phyloP scores from a whole-genome alignment of 2,797 vertebrate genomes.

The Zalophus californianus region DNA sequence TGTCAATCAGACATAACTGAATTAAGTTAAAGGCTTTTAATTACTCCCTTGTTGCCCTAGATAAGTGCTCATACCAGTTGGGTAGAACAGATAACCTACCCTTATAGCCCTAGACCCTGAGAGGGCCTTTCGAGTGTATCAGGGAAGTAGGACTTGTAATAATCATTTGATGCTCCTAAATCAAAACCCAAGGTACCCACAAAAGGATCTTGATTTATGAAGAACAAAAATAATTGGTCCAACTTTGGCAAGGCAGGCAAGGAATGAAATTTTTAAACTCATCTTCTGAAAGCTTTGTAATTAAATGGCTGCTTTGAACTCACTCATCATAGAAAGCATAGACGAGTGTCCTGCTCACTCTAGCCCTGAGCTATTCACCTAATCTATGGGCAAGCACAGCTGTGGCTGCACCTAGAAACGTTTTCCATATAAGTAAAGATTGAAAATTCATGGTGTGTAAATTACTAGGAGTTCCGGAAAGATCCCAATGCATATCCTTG shows the following conservation, averaged over 20 bases:
- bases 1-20: neutral
- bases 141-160: neutral
- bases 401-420: neutral
- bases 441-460: neutral
- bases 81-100: neutral
- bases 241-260: conserved; percentile 25
- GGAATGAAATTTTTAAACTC: neutral
- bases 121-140: neutral
- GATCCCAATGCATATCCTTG: neutral
- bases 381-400: neutral
- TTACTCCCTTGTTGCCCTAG: neutral
- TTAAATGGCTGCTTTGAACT: neutral
- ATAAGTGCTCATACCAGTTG: neutral
- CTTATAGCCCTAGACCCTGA: neutral
- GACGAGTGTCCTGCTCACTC: neutral
- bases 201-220: neutral
- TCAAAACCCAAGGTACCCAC: neutral
- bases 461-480: neutral
- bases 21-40: neutral
- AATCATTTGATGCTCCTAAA: neutral
- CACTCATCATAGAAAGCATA: neutral
- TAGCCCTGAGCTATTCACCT: neutral
- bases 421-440: neutral
- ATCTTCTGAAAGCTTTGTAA: conserved; percentile 32
- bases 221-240: neutral